Evolutionary conservation across 2,797 vertebrate species (phyloP), one percentile per base, ranked within the genome.

Genomic region (Macroramphosus scolopax): DNA sequence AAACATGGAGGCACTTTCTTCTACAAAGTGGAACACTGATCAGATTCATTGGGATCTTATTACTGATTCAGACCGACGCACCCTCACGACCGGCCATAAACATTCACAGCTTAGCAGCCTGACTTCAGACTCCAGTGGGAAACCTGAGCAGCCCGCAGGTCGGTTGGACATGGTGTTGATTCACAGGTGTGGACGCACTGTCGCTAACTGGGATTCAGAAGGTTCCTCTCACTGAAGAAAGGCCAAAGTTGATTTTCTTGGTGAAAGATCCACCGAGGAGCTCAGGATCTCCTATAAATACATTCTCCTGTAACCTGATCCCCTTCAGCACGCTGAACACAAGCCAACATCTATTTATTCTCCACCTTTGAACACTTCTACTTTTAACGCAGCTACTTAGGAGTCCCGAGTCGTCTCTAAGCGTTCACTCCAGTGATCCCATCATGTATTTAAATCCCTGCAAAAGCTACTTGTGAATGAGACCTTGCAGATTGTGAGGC

Each of bases 281-380:
- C n/a, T 51, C 45, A 55, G 25, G 47, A 60, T 42, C n/a, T 51
- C 45, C 78, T 85, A 83, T 57, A 72, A 83, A 85, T 86, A 83
- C 24, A 42, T 58, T 24, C 33, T 33, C 26, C 55, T 71, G 81
- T 76, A 86, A 87, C 58, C 60, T 53, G 80, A 89, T 56, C 53
- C 48, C 20, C 30, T 52, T 30, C 25, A 28, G 22, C 33, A 25
- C 0, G n/a, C 26, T 38, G 30, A 57, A 20, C 68, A 56, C 63
- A 63, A 68, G 70, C 76, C 66, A 75, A 68, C 71, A 64, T 44
- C 77, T 80, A 84, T 84, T 86, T 87, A 78, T 82, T 81, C 51
- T 58, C n/a, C 54, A 38, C 50, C 37, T 62, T 62, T 61, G 53
- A 71, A 51, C 51, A 38, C 46, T 41, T 17, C 30, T 53, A 51